phyloP scores from a whole-genome alignment of 2,888 invertebrate genomes.

The Chaitophorus viminalis region DNA sequence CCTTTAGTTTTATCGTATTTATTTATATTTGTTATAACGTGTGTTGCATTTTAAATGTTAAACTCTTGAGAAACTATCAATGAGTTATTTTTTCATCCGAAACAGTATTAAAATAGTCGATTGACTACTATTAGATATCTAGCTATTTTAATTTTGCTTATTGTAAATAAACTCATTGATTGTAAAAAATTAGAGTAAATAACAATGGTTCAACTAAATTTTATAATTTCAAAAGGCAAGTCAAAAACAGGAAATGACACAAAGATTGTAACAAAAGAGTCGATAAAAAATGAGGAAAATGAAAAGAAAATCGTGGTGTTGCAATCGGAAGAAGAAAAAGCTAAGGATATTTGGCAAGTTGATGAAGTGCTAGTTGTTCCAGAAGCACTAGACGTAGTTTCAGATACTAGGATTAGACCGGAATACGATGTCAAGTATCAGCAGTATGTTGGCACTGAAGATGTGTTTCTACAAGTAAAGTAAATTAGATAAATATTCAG shows the following conservation, averaged over 20 bases:
- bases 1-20: no score
- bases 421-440: conserved; percentile 84
- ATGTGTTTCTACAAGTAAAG: conserved; percentile 82
- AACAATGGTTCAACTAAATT: no score
- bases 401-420: conserved; percentile 76
- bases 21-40: no score
- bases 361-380: conserved; percentile 64
- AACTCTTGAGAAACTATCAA: no score
- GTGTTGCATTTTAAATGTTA: no score
- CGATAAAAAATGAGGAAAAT: conserved; percentile 63
- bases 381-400: conserved; percentile 67
- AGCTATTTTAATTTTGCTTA: no score
- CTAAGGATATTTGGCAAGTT: conserved; percentile 67
- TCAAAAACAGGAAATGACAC: conserved; percentile 46
- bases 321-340: conserved; percentile 64
- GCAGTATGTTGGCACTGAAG: conserved; percentile 85
- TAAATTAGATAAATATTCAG: conserved; percentile 29
- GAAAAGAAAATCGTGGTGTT: conserved; percentile 58
- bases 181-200: no score
- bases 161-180: no score
- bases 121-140: no score
- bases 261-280: conserved; percentile 33
- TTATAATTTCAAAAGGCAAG: conserved; percentile 22
- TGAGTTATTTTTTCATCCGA: no score
- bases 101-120: no score